These are phyloP conservation scores for Eutolmus rufibarbis DNA, from an alignment of 2,888 invertebrate species.

Conservation along the genomic window DNA sequence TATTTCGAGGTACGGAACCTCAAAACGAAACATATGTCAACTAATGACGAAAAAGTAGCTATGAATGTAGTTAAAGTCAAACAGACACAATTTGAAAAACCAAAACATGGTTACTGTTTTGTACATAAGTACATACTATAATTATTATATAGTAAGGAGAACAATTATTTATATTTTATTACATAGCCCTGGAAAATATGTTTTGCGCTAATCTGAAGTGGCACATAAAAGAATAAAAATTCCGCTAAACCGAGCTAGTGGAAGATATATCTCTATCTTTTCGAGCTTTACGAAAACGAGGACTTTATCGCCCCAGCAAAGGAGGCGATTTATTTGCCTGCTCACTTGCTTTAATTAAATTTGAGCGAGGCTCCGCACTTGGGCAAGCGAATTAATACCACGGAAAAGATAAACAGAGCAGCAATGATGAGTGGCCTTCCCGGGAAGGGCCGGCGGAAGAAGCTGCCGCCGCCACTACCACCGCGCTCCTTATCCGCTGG, in stretches of 20 bases:
- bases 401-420: slow-evolving; percentile 29
- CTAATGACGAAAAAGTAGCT: too few species aligned
- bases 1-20: too few species aligned
- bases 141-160: neutral
- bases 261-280: neutral
- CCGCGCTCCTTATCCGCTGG: neutral
- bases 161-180: neutral
- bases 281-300: neutral
- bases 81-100: too few species aligned
- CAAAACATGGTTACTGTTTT: too few species aligned
- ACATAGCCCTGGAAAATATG: neutral
- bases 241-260: neutral
- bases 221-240: neutral
- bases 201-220: neutral
- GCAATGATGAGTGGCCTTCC: neutral
- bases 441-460: neutral
- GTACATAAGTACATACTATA: too few species aligned
- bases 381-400: slow-evolving; percentile 22
- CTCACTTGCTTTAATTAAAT: slow-evolving; percentile 21
- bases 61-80: too few species aligned
- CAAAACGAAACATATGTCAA: too few species aligned
- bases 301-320: neutral
- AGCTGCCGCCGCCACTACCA: neutral
- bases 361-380: slow-evolving; percentile 1
- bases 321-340: slow-evolving; percentile 21